Percentiles rank a stretch among this genome's conserved stretches.
These are phyloP conservation scores for Distichodus sexfasciatus DNA, from an alignment of 2,797 vertebrate genomes.

Conservation along the genomic window DNA sequence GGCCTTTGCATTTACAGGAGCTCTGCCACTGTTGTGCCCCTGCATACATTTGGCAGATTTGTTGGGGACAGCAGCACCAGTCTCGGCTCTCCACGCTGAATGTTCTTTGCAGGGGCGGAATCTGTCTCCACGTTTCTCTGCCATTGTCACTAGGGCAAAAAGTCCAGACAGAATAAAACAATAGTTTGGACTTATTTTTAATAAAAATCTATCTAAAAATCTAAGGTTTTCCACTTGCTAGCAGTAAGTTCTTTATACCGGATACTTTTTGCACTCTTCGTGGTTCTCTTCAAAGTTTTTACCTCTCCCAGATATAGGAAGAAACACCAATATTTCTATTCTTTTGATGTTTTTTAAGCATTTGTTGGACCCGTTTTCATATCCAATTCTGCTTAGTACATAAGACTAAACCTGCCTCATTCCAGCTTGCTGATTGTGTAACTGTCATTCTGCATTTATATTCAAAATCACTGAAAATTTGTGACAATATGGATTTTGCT, in stretches of 20 bases:
- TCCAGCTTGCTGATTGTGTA: constrained; percentile 8
- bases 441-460: not conserved
- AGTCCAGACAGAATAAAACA: not conserved
- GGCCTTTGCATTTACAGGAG: not conserved
- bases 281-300: too few relatives aligned
- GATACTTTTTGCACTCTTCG: too few relatives aligned
- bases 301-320: too few relatives aligned
- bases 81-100: not conserved
- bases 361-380: not conserved
- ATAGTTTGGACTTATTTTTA: not conserved
- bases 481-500: not conserved
- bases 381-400: not conserved
- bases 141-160: not conserved
- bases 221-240: too few relatives aligned
- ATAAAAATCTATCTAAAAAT: too few relatives aligned
- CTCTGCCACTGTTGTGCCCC: constrained; percentile 18
- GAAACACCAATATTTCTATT: too few relatives aligned
- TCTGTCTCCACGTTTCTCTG: not conserved
- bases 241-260: too few relatives aligned
- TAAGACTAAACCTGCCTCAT: not conserved
- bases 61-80: constrained; percentile 6
- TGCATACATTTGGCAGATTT: constrained; percentile 32
- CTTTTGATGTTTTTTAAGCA: not conserved
- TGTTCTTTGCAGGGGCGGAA: not conserved
- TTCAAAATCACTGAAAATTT: not conserved